A percentile compares a stretch with the other conserved stretches of the same genome.
These are phyloP conservation scores for Andrena flavipes DNA, from an alignment of 2,888 invertebrate genomes.

Conservation along the genomic window DNA sequence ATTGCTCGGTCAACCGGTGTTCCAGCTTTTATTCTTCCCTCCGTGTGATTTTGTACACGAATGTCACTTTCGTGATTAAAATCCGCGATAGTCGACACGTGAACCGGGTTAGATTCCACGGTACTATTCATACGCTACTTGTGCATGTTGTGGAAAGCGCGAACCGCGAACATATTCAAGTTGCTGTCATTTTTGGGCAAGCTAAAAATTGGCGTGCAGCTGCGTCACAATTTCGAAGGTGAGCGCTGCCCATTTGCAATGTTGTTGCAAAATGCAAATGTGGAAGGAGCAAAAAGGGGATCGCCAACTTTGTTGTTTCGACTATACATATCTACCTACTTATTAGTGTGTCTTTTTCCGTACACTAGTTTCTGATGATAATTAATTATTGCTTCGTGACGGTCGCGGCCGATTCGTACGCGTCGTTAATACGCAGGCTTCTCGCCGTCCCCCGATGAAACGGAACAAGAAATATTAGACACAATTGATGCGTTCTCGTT, in stretches of 20 bases:
- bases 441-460: not conserved
- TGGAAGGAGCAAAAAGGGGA: not conserved
- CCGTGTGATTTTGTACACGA: conserved; percentile 50
- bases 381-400: conserved; percentile 64
- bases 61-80: conserved; percentile 57
- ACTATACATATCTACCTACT: not conserved
- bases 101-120: conserved; percentile 56
- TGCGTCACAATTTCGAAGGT: no score
- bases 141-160: no score
- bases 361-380: conserved; percentile 27
- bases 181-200: no score
- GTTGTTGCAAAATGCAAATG: no score
- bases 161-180: no score
- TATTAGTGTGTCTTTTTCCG: conserved; percentile 19
- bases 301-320: no score
- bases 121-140: no score
- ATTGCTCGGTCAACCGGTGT: conserved; percentile 53
- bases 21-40: conserved; percentile 50
- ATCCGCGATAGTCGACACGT: conserved; percentile 49
- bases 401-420: conserved; percentile 43
- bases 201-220: no score
- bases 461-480: conserved; percentile 54
- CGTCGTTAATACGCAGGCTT: conserved; percentile 49
- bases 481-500: conserved; percentile 33
- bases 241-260: no score